Conservation (phyloP, 2,113 vertebrate species). For the Clinocottus analis region DNA sequence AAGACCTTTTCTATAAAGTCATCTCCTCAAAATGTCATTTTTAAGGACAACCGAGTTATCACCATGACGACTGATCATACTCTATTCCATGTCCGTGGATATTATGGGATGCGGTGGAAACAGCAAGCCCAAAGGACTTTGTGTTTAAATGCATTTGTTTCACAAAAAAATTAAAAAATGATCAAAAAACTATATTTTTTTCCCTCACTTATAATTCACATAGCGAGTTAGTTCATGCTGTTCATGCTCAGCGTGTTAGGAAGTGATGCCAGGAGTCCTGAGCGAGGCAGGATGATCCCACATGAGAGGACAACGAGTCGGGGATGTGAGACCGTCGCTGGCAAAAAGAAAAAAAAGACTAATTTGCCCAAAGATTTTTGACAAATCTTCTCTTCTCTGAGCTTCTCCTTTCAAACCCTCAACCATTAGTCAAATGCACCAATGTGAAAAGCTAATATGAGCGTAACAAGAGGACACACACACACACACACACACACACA, state of each 20-base stretch:
- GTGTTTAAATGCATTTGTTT: not conserved
- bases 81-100: not conserved
- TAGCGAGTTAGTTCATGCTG: not conserved
- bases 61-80: not conserved
- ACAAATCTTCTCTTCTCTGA: constrained; percentile 1
- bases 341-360: not conserved
- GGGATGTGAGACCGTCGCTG: not conserved
- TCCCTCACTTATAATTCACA: not conserved
- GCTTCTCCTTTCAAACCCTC: constrained; percentile 7
- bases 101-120: not conserved
- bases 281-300: not conserved
- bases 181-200: constrained; percentile 4
- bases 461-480: constrained; percentile 14
- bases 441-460: constrained; percentile 31
- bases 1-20: not conserved
- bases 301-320: not conserved
- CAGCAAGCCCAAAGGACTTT: not conserved
- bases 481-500: too few species aligned
- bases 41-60: not conserved
- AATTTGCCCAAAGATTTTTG: constrained; percentile 17
- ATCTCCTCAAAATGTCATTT: not conserved
- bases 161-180: not conserved
- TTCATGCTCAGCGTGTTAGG: not conserved
- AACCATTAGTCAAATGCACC: constrained; percentile 12
- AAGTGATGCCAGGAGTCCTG: not conserved